Conservation (phyloP, 2,888 invertebrate species). For the Mythimna lalbum region DNA sequence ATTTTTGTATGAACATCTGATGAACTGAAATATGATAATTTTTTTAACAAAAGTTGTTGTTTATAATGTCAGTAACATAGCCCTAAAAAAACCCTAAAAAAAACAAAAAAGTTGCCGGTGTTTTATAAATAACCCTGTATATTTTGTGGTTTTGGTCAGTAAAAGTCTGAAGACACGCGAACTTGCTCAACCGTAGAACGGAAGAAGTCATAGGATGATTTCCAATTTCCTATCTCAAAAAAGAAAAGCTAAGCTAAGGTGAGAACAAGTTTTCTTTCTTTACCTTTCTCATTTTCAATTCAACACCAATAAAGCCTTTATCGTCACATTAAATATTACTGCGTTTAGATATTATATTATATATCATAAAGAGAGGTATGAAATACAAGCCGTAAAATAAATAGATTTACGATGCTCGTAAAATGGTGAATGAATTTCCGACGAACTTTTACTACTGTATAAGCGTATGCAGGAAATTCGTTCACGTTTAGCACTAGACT, state of each 20-base stretch:
- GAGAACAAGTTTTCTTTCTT: not conserved
- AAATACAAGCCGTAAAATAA: slow-evolving; percentile 63
- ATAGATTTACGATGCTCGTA: slow-evolving; percentile 60
- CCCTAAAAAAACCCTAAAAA: too few relatives aligned
- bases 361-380: slow-evolving; percentile 51
- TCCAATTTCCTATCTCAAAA: too few relatives aligned
- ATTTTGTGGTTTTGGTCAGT: too few relatives aligned
- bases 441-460: slow-evolving; percentile 56
- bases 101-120: too few relatives aligned
- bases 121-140: too few relatives aligned
- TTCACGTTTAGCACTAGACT: slow-evolving; percentile 25
- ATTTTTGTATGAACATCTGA: too few relatives aligned
- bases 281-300: slow-evolving; percentile 28
- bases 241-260: not conserved
- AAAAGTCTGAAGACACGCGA: too few relatives aligned
- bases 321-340: slow-evolving; percentile 45
- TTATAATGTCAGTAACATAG: too few relatives aligned
- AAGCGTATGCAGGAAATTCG: slow-evolving; percentile 49
- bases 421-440: slow-evolving; percentile 62
- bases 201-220: too few relatives aligned
- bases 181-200: too few relatives aligned
- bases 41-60: too few relatives aligned
- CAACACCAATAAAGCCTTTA: slow-evolving; percentile 34
- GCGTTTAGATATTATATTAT: slow-evolving; percentile 35
- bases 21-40: too few relatives aligned